phyloP scores from a whole-genome alignment of 2,797 vertebrate species.

The Tympanoctomys barrerae region DNA sequence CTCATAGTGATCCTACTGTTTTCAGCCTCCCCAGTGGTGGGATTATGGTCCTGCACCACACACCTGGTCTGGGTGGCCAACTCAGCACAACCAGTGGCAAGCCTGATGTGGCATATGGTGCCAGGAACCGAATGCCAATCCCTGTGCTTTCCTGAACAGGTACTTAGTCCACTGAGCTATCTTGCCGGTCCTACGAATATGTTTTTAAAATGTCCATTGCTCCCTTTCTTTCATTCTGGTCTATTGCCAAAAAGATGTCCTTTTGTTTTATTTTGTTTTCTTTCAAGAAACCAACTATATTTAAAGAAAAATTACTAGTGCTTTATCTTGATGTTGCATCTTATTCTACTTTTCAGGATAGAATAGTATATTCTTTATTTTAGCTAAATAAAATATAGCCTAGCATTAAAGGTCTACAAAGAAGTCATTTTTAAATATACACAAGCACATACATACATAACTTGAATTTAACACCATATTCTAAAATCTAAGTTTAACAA shows the following conservation, averaged over 20 bases:
- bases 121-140: no score
- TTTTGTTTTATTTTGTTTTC: not conserved
- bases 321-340: not conserved
- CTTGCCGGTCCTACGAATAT: not conserved
- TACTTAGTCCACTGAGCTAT: no score
- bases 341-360: not conserved
- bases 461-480: slow-evolving; percentile 40
- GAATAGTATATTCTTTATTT: no score
- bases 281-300: not conserved
- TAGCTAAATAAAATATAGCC: not conserved
- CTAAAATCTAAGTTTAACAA: not conserved
- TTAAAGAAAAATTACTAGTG: not conserved
- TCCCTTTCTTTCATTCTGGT: not conserved
- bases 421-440: not conserved
- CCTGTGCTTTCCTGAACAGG: no score
- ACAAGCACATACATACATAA: not conserved
- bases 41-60: not conserved
- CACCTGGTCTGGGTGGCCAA: no score
- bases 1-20: no score
- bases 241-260: not conserved
- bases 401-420: not conserved
- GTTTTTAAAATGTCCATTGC: not conserved
- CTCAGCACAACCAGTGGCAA: no score
- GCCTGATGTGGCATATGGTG: no score
- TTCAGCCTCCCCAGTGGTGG: no score